A percentile compares a stretch with the other conserved stretches of the same genome.
phyloP scores from a whole-genome alignment of 2,888 invertebrate species.

The Caenorhabditis virilis region DNA sequence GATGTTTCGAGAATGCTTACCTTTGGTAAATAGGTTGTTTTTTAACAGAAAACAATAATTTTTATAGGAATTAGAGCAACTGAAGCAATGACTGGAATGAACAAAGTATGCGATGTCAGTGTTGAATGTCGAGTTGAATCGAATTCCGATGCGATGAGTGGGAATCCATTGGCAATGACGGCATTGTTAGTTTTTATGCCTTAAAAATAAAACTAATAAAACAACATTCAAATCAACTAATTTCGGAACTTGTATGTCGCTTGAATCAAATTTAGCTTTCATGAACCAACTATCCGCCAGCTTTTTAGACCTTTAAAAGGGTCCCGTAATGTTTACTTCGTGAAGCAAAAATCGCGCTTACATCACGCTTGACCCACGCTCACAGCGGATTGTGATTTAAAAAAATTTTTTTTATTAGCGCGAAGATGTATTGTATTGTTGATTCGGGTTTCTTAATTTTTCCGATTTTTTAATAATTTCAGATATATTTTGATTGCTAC shows the following conservation, averaged over 20 bases:
- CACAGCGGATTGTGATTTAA: too few species aligned
- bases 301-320: too few species aligned
- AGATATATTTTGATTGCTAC: slow-evolving; percentile 61
- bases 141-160: slow-evolving; percentile 53
- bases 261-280: too few species aligned
- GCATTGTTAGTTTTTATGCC: slow-evolving; percentile 47
- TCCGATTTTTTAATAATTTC: too few species aligned
- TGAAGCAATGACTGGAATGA: slow-evolving; percentile 52
- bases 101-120: slow-evolving; percentile 62
- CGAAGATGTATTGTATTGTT: not conserved
- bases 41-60: not conserved
- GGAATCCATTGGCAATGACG: slow-evolving; percentile 53
- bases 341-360: too few species aligned
- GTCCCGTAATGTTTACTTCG: too few species aligned
- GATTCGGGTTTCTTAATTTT: too few species aligned
- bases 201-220: not conserved
- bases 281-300: too few species aligned
- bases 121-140: slow-evolving; percentile 64
- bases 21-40: slow-evolving; percentile 46
- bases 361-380: too few species aligned
- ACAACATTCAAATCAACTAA: not conserved
- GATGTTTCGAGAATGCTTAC: slow-evolving; percentile 64
- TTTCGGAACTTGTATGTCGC: not conserved
- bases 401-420: too few species aligned
- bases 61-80: slow-evolving; percentile 56